phyloP scores from a whole-genome alignment of 1,140 invertebrate species.

The Drosophila triauraria region DNA sequence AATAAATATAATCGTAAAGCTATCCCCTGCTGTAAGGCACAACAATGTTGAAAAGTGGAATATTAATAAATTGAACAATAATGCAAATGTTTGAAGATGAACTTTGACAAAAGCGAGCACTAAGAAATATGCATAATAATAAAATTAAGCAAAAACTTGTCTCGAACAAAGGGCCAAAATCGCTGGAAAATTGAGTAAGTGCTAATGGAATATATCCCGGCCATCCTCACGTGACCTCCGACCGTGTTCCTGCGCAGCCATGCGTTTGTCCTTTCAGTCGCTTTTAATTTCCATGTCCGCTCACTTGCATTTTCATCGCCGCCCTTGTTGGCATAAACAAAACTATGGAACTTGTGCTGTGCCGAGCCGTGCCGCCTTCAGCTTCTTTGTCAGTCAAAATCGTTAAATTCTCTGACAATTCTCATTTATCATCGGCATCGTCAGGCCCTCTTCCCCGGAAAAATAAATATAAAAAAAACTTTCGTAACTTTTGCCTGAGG shows the following conservation, averaged over 20 bases:
- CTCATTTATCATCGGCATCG: slow-evolving; percentile 67
- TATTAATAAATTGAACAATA: background rate
- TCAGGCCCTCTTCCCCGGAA: slow-evolving; percentile 2
- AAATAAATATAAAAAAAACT: slow-evolving; percentile 29
- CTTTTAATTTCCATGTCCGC: slow-evolving; percentile 63
- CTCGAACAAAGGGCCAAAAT: slow-evolving; percentile 54
- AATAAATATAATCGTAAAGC: background rate
- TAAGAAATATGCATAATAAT: slow-evolving; percentile 9
- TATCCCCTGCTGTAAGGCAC: too few species aligned
- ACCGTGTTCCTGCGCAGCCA: slow-evolving; percentile 9
- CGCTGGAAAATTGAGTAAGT: slow-evolving; percentile 68
- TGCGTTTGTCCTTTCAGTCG: slow-evolving; percentile 46
- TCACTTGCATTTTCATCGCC: slow-evolving; percentile 42
- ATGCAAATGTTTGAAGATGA: background rate
- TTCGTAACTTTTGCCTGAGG: slow-evolving; percentile 58
- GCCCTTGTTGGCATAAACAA: slow-evolving; percentile 58
- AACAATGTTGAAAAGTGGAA: background rate
- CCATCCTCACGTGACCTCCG: background rate
- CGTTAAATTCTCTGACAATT: slow-evolving; percentile 74
- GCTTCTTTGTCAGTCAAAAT: slow-evolving; percentile 76
- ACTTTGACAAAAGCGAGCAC: background rate
- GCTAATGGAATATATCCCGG: slow-evolving; percentile 54
- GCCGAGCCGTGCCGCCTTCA: slow-evolving; percentile 12
- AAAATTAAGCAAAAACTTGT: background rate
- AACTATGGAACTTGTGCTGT: slow-evolving; percentile 64